Evolutionary conservation across 2,113 vertebrate species (phyloP).

Genomic region (Varanus salvator): DNA sequence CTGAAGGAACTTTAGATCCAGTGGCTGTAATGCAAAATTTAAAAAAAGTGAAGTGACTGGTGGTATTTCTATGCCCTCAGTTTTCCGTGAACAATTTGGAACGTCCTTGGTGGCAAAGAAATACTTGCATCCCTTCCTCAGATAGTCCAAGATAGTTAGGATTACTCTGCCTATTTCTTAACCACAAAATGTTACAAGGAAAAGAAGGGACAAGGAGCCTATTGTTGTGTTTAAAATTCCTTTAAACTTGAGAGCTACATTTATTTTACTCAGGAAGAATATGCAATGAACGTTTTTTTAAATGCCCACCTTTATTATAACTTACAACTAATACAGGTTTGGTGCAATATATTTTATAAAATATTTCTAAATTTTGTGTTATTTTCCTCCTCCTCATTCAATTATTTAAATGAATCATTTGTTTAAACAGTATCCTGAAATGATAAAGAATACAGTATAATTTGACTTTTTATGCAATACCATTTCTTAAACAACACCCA

Average conservation of each 20-base stretch:
- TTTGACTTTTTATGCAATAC: slow-evolving; percentile 51
- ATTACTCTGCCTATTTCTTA: not conserved
- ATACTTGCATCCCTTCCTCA: not conserved
- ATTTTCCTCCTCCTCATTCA: not conserved
- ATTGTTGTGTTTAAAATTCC: no score
- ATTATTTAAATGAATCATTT: not conserved
- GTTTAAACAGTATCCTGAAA: slow-evolving; percentile 44
- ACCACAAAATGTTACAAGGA: not conserved
- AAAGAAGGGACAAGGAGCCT: not conserved
- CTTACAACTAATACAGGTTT: not conserved
- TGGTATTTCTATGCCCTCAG: no score
- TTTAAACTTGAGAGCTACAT: not conserved
- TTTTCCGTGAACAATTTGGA: no score
- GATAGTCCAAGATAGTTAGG: not conserved
- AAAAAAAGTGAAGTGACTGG: no score
- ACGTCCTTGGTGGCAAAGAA: no score
- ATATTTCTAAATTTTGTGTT: not conserved
- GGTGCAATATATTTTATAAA: not conserved
- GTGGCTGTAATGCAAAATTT: no score
- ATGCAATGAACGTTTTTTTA: not conserved
- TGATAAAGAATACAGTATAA: slow-evolving; percentile 56
- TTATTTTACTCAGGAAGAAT: not conserved
- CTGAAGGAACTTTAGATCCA: not conserved
- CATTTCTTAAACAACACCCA: slow-evolving; percentile 58
- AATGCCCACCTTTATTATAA: not conserved